These are phyloP conservation scores for Litoditis marina DNA, from an alignment of 2,888 invertebrate genomes.

Conservation along the genomic window DNA sequence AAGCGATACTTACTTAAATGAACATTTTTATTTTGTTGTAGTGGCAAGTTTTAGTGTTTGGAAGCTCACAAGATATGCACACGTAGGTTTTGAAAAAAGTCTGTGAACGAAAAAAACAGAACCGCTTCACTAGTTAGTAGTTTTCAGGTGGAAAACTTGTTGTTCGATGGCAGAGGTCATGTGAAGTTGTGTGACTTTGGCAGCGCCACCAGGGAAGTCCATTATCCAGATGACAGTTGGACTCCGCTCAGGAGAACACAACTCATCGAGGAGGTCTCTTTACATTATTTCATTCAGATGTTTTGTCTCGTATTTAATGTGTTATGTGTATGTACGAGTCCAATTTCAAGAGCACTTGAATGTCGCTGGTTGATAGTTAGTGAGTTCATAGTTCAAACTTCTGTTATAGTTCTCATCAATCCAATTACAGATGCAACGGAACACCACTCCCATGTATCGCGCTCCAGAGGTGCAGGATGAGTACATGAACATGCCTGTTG, in stretches of 20 bases:
- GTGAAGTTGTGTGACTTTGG: constrained; percentile 97
- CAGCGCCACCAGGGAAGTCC: constrained; percentile 79
- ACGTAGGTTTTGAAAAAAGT: too few species aligned
- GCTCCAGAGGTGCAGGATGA: constrained; percentile 97
- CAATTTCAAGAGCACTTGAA: too few species aligned
- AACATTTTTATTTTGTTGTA: too few species aligned
- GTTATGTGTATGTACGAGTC: too few species aligned
- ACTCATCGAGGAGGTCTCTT: constrained; percentile 82
- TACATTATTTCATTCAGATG: background rate
- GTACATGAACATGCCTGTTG: constrained; percentile 90
- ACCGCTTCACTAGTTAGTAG: background rate
- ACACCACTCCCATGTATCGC: constrained; percentile 78
- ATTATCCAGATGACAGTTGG: constrained; percentile 83
- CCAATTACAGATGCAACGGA: constrained; percentile 65
- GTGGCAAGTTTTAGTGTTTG: too few species aligned
- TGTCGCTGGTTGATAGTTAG: too few species aligned
- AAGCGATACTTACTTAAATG: too few species aligned
- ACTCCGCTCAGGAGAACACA: constrained; percentile 83
- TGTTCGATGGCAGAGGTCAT: constrained; percentile 79
- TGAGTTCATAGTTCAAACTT: too few species aligned
- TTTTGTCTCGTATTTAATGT: too few species aligned
- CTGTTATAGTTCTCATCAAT: background rate
- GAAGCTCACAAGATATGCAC: too few species aligned
- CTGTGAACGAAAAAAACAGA: too few species aligned
- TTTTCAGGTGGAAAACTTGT: constrained; percentile 77